Evolutionary conservation across 2,888 invertebrate genomes (phyloP).

Genomic region (Chrysodeixis includens): DNA sequence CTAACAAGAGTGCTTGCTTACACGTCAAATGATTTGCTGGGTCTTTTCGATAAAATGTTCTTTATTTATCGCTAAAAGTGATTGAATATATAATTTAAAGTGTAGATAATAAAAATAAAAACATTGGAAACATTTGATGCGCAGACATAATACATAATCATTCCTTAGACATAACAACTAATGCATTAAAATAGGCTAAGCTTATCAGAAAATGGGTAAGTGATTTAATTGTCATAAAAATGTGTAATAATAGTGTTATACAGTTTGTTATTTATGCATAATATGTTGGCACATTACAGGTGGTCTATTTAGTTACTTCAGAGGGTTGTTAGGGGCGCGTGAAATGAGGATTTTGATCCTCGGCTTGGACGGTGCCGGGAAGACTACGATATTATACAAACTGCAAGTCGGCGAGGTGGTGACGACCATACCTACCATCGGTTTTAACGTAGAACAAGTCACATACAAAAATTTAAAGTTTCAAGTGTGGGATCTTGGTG

Average conservation of each 20-base stretch:
- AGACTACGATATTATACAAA: constrained; percentile 99
- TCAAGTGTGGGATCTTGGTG: constrained; percentile 99
- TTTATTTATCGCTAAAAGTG: constrained; percentile 66
- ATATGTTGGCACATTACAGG: constrained; percentile 89
- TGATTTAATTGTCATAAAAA: constrained; percentile 63
- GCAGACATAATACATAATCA: constrained; percentile 61
- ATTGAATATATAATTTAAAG: constrained; percentile 55
- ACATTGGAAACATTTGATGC: constrained; percentile 63
- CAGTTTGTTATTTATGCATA: constrained; percentile 31
- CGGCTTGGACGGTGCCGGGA: constrained; percentile 99
- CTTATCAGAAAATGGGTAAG: constrained; percentile 85
- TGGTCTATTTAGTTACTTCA: constrained; percentile 98
- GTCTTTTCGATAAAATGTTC: constrained; percentile 73
- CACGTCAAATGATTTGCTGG: constrained; percentile 76
- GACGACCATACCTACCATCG: constrained; percentile 99
- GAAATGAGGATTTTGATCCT: constrained; percentile 99
- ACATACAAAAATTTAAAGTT: constrained; percentile 99
- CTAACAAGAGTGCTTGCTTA: constrained; percentile 70
- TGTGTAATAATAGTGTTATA: constrained; percentile 50
- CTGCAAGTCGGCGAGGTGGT: constrained; percentile 99
- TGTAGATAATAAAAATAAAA: constrained; percentile 60
- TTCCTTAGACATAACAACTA: constrained; percentile 76
- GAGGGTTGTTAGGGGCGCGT: constrained; percentile 97
- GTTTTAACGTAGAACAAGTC: constrained; percentile 99
- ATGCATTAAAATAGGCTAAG: constrained; percentile 80